Conservation (phyloP, 2,113 vertebrate species). For the Brachyistius frenatus region DNA sequence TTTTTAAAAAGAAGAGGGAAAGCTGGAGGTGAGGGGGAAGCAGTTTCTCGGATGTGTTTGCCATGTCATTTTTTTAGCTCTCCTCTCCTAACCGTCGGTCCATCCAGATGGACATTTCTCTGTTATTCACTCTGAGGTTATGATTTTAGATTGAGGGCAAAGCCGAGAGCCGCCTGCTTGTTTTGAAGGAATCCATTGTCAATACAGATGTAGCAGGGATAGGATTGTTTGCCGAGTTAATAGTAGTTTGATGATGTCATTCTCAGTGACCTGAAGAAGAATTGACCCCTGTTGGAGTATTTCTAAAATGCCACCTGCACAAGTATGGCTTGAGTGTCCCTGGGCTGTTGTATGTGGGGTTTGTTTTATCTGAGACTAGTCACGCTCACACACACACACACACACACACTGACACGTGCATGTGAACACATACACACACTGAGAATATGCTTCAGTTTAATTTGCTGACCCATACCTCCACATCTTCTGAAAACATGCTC, state of each 20-base stretch:
- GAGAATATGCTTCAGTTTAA: slow-evolving; percentile 53
- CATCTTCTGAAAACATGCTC: slow-evolving; percentile 67
- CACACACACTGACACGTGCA: slow-evolving; percentile 6
- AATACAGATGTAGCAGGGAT: slow-evolving; percentile 65
- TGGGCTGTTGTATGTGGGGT: slow-evolving; percentile 57
- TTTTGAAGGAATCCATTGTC: slow-evolving; percentile 79
- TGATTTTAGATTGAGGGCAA: slow-evolving; percentile 87
- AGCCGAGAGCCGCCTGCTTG: slow-evolving; percentile 71
- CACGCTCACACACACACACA: neutral
- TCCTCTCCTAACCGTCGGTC: slow-evolving; percentile 31
- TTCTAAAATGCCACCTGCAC: slow-evolving; percentile 86
- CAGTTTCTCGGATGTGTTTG: slow-evolving; percentile 57
- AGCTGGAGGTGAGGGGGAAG: slow-evolving; percentile 29
- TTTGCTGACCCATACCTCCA: slow-evolving; percentile 73
- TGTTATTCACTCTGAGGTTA: slow-evolving; percentile 81
- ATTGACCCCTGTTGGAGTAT: slow-evolving; percentile 83
- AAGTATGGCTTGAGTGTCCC: slow-evolving; percentile 77
- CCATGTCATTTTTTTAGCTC: slow-evolving; percentile 67
- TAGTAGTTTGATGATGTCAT: slow-evolving; percentile 87
- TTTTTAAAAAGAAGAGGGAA: slow-evolving; percentile 8
- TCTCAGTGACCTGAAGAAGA: slow-evolving; percentile 87
- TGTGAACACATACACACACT: slow-evolving; percentile 12
- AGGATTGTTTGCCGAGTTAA: slow-evolving; percentile 85
- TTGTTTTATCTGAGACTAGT: slow-evolving; percentile 74
- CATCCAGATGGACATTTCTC: slow-evolving; percentile 70